These are phyloP conservation scores for Hypselothyrea guttata DNA, from an alignment of 2,888 invertebrate genomes.

Conservation along the genomic window DNA sequence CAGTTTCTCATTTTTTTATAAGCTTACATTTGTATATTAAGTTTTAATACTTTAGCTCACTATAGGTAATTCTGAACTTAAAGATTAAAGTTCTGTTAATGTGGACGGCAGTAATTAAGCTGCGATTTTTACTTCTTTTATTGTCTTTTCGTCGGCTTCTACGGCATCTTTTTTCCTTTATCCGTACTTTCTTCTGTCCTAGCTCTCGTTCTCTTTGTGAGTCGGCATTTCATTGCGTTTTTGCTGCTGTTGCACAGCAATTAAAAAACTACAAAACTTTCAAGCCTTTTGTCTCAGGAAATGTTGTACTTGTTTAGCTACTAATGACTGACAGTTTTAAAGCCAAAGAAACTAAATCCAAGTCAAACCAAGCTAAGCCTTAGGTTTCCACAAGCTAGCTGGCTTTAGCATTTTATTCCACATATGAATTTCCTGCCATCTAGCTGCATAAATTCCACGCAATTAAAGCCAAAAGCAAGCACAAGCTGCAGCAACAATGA, in stretches of 20 bases:
- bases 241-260: constrained; percentile 28
- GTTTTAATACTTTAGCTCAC: no score
- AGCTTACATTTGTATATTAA: no score
- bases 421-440: constrained; percentile 17
- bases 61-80: neutral
- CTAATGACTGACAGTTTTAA: no score
- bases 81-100: neutral
- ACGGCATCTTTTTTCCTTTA: neutral
- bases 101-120: constrained; percentile 21
- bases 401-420: constrained; percentile 18
- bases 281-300: constrained; percentile 20
- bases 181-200: neutral
- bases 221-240: constrained; percentile 10
- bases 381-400: constrained; percentile 1
- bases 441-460: constrained; percentile 35
- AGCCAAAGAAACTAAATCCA: no score
- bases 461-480: constrained; percentile 30
- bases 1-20: no score
- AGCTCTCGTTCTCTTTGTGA: neutral
- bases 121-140: constrained; percentile 20
- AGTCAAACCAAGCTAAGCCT: no score
- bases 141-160: constrained; percentile 3
- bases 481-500: constrained; percentile 45
- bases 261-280: constrained; percentile 41
- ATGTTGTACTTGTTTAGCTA: constrained; percentile 2